Conservation (phyloP, 1,140 invertebrate species). For the Caenorhabditis inopinata region DNA sequence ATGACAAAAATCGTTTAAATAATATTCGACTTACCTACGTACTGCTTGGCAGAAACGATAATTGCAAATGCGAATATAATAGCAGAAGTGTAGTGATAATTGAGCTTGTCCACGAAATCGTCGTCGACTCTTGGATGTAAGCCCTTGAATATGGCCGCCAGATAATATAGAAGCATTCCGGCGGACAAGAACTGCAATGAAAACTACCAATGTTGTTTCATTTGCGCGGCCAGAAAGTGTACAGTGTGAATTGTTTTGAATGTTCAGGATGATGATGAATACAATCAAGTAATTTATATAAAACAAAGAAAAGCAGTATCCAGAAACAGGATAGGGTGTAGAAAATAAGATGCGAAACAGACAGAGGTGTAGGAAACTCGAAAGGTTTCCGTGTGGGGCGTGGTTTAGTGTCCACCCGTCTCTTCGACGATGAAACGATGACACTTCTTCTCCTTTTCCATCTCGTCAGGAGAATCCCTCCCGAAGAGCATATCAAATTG, state of each 20-base stretch:
- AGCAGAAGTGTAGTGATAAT: constrained; percentile 66
- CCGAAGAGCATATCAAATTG: constrained; percentile 34
- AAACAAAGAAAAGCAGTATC: neutral
- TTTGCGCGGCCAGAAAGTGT: neutral
- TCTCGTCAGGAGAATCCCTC: constrained; percentile 29
- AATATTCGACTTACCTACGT: constrained; percentile 55
- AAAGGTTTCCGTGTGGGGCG: constrained; percentile 22
- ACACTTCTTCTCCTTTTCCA: constrained; percentile 13
- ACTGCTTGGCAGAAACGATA: constrained; percentile 66
- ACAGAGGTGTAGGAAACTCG: constrained; percentile 20
- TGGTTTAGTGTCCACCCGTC: constrained; percentile 1
- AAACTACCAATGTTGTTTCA: neutral
- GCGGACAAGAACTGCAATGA: constrained; percentile 60
- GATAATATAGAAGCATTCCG: constrained; percentile 65
- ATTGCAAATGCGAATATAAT: constrained; percentile 67
- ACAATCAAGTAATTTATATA: constrained; percentile 23
- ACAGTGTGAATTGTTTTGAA: neutral
- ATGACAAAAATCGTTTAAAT: no score
- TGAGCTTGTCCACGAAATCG: constrained; percentile 66
- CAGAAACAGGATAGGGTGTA: neutral
- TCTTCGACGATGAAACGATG: constrained; percentile 28
- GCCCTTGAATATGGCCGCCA: constrained; percentile 66
- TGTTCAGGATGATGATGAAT: neutral
- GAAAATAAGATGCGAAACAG: constrained; percentile 3
- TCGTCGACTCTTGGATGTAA: constrained; percentile 65